Base-by-base conservation (phyloP, 2,888 invertebrate genomes). In the Nomada hirtipes region DNA sequence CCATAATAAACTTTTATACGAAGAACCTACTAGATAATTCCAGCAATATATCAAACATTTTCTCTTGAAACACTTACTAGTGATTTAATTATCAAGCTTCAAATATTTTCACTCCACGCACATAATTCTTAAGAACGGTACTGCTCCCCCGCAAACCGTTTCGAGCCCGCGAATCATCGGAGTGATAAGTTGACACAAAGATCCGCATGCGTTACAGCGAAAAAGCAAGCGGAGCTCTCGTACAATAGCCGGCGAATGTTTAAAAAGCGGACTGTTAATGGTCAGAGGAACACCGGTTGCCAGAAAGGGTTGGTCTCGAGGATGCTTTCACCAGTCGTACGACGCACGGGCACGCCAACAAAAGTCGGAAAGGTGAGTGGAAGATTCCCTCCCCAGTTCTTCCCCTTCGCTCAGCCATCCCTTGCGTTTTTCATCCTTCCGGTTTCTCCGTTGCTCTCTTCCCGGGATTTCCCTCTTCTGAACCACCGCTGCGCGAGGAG, bases 121-220 rank as follows among this genome's bases (percentile, higher is more conserved):
- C 11, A 2, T 15, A 26, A 52, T 29, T 26, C 52, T 11, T 4
- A 20, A 26, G 23, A 7, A 23, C n/a, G 44, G 11, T 2, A 3
- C 2, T 42, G 23, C 44, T 69, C 52, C 70, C 55, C 29, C 26
- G 44, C 44, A 77, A 69, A 57, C 57, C 57, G 52, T 70, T 61
- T 71, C 55, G 76, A 13, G 67, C 70, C 59, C 81, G 26, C 13
- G 88, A 87, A 87, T 86, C 89, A 90, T 91, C 88, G 87, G 88
- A 88, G 86, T 88, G 89, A 90, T 90, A 90, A 87, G 85, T 89
- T 88, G 86, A 84, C 83, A 76, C 84, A 87, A 88, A 79, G 86
- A 86, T 53, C 20, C 63, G 20, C 85, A 79, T 79, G 50, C 60
- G 68, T 60, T 72, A 68, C 70, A 72, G 68, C 18, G 18, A 50